Conservation (phyloP, 2,888 invertebrate genomes). For the Tenthredo notha region DNA sequence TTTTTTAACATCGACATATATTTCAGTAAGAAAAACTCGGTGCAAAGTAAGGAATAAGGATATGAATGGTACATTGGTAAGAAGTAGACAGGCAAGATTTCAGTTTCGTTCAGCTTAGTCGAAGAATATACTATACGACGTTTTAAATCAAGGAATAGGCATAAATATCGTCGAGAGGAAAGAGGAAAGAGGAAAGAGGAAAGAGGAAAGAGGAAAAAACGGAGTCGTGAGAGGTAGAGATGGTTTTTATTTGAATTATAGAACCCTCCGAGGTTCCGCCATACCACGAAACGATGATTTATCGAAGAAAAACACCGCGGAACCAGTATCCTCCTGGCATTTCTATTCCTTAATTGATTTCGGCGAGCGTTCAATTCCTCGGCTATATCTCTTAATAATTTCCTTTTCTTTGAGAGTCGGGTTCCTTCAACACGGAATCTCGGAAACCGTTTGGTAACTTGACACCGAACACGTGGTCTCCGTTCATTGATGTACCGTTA, state of each 20-base stretch:
- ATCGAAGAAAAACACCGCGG: constrained; percentile 21
- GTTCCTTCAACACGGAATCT: constrained; percentile 66
- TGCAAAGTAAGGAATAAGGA: neutral
- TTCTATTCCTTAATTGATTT: constrained; percentile 47
- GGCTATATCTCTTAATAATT: constrained; percentile 36
- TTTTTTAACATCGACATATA: neutral
- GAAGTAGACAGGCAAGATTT: too few relatives aligned
- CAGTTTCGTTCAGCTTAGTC: neutral
- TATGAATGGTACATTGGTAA: neutral
- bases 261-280: constrained; percentile 43
- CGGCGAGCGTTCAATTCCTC: constrained; percentile 42
- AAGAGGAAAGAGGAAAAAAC: neutral
- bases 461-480: constrained; percentile 67
- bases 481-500: neutral
- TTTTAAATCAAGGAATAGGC: constrained; percentile 44
- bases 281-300: constrained; percentile 40
- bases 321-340: constrained; percentile 10
- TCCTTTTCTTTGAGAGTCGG: constrained; percentile 58
- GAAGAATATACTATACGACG: constrained; percentile 23
- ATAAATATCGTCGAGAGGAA: constrained; percentile 31
- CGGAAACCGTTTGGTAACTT: constrained; percentile 69
- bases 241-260: constrained; percentile 46
- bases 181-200: neutral
- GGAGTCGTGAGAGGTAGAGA: neutral
- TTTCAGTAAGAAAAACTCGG: neutral